Conservation (phyloP, 2,888 invertebrate species). For the Panzeria rudis region DNA sequence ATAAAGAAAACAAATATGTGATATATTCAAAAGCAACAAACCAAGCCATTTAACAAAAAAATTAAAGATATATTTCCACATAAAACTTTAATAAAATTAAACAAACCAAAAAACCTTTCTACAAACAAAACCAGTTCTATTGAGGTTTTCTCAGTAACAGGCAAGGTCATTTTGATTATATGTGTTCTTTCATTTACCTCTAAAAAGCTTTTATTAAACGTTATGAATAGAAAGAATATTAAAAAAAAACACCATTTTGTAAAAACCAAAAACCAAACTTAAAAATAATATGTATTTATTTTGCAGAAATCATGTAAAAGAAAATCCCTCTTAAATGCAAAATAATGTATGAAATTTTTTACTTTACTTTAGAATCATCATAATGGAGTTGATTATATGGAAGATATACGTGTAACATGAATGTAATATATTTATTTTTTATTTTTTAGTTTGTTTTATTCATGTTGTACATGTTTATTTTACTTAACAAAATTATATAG, state of each 20-base stretch:
- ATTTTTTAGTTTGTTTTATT: constrained; percentile 13
- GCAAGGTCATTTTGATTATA: constrained; percentile 22
- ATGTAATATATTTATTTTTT: not conserved
- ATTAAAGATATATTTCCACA: too few relatives aligned
- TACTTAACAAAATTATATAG: constrained; percentile 54
- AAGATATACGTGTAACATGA: not conserved
- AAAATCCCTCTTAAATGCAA: constrained; percentile 21
- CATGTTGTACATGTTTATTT: constrained; percentile 31
- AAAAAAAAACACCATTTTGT: not conserved
- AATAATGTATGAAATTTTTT: constrained; percentile 30
- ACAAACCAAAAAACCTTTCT: constrained; percentile 4
- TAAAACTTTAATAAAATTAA: not conserved
- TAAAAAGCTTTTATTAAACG: constrained; percentile 6
- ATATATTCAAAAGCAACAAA: too few relatives aligned
- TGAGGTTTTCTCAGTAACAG: constrained; percentile 15
- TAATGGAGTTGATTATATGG: constrained; percentile 47
- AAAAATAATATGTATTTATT: not conserved
- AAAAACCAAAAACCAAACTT: not conserved
- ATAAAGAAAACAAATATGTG: too few relatives aligned
- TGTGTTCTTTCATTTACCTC: not conserved
- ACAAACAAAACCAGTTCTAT: constrained; percentile 20
- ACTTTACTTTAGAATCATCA: constrained; percentile 2
- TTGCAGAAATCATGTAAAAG: not conserved
- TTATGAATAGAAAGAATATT: constrained; percentile 13
- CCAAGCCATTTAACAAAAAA: too few relatives aligned